phyloP scores from a whole-genome alignment of 2,888 invertebrate species.

The Gordius sp. region DNA sequence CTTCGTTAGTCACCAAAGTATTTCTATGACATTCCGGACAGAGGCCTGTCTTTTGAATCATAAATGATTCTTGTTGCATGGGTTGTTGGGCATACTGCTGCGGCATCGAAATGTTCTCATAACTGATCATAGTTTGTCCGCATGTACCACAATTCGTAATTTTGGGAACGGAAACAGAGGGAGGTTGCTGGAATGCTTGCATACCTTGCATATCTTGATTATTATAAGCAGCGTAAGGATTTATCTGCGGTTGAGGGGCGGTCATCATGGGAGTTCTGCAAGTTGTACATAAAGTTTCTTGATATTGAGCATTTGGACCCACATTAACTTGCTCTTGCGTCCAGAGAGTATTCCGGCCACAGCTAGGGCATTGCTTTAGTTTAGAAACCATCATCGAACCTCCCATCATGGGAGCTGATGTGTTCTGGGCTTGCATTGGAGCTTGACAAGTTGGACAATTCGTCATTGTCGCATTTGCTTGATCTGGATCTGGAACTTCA shows the following conservation, averaged over 20 bases:
- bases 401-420: neutral
- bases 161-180: neutral
- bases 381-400: neutral
- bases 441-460: conserved; percentile 8
- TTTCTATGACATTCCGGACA: conserved; percentile 12
- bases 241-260: neutral
- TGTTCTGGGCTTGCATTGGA: neutral
- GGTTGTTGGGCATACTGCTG: neutral
- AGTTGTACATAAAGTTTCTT: neutral
- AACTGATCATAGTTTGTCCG: neutral
- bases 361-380: neutral
- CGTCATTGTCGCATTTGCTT: neutral
- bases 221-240: too few relatives aligned
- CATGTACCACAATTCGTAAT: conserved; percentile 11
- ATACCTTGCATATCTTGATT: neutral
- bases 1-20: neutral
- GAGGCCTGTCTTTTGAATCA: neutral
- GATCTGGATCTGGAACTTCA: conserved; percentile 12
- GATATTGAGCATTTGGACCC: neutral
- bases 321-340: neutral
- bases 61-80: neutral
- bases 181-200: too few relatives aligned
- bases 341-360: neutral
- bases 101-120: neutral
- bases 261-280: neutral